Evolutionary conservation across 2,888 invertebrate species (phyloP).

Genomic region (Antheraea yamamai): DNA sequence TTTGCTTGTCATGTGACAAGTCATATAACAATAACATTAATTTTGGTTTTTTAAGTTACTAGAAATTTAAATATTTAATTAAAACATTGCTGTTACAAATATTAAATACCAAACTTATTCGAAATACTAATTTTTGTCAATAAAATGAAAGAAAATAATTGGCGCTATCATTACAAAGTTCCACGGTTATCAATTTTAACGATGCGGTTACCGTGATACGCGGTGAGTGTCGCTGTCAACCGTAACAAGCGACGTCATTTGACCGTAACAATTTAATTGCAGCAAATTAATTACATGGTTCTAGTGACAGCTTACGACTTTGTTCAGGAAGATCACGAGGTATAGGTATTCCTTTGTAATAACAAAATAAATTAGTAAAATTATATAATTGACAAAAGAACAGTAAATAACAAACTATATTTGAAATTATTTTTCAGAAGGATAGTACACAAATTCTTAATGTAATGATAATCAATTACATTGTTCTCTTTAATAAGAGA

Average conservation of each 20-base stretch:
- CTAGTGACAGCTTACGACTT: background rate
- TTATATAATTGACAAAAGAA: too few species aligned
- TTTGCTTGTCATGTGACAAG: too few species aligned
- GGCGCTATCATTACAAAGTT: background rate
- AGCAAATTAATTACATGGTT: background rate
- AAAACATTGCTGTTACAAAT: background rate
- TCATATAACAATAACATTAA: too few species aligned
- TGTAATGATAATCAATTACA: too few species aligned
- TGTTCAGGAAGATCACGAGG: background rate
- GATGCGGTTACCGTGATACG: conserved; percentile 27
- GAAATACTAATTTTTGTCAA: background rate
- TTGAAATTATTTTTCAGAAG: too few species aligned
- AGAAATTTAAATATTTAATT: too few species aligned
- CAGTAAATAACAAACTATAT: too few species aligned
- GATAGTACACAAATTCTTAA: too few species aligned
- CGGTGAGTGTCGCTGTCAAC: conserved; percentile 9
- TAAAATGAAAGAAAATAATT: background rate
- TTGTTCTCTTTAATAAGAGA: too few species aligned
- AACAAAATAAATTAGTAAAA: background rate
- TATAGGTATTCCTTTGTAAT: background rate
- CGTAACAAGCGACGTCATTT: conserved; percentile 20
- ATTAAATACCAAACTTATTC: background rate
- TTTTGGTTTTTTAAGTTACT: too few species aligned
- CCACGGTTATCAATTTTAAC: conserved; percentile 30
- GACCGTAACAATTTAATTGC: conserved; percentile 12